Evolutionary conservation across 2,797 vertebrate species (phyloP).

Genomic region (Megaceryle alcyon): DNA sequence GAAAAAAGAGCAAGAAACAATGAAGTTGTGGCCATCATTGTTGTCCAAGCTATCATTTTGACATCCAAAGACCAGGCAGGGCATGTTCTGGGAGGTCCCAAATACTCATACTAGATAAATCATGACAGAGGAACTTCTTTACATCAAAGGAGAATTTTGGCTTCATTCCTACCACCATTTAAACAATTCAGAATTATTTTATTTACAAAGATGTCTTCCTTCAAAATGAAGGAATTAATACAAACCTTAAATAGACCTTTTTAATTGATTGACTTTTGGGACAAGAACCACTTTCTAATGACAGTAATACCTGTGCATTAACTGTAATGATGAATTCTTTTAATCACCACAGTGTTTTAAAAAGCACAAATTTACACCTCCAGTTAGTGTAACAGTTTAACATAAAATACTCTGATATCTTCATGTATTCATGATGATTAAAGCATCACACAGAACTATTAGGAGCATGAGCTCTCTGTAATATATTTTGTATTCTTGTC

Average conservation of each 20-base stretch:
- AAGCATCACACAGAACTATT: background rate
- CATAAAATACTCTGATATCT: background rate
- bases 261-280: background rate
- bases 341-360: background rate
- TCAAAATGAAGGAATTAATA: background rate
- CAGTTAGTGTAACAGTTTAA: background rate
- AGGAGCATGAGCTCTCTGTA: background rate
- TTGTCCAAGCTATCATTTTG: background rate
- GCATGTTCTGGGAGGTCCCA: background rate
- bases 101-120: background rate
- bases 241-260: background rate
- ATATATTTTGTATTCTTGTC: background rate
- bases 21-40: background rate
- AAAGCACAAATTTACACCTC: background rate
- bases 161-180: background rate
- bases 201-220: background rate
- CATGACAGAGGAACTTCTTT: background rate
- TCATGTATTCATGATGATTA: background rate
- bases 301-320: background rate
- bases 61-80: background rate
- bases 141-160: background rate
- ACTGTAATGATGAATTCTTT: background rate
- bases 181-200: background rate
- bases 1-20: background rate
- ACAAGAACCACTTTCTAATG: background rate